A percentile compares a stretch with the other conserved stretches of the same genome.
phyloP scores from a whole-genome alignment of 2,113 vertebrate genomes.

The Colossoma macropomum region DNA sequence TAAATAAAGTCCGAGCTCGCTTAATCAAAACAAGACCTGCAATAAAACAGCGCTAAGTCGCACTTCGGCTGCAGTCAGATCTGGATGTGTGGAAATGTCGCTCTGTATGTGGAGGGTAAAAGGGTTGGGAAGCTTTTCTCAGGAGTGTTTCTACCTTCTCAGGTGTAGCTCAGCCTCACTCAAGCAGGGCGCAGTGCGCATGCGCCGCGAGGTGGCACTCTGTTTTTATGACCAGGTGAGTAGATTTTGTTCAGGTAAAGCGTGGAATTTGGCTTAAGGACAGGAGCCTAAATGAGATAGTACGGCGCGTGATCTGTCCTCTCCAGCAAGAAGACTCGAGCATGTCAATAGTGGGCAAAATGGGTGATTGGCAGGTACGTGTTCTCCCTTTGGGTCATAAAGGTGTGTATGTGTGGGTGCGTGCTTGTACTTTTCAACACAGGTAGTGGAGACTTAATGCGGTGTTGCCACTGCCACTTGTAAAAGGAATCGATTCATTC shows the following conservation, averaged over 20 bases:
- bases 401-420: slow-evolving; percentile 39
- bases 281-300: slow-evolving; percentile 80
- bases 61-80: not conserved
- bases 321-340: slow-evolving; percentile 69
- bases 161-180: slow-evolving; percentile 63
- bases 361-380: slow-evolving; percentile 97
- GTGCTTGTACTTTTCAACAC: slow-evolving; percentile 23
- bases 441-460: not conserved
- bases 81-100: not conserved
- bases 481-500: not conserved
- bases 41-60: no score
- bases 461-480: not conserved
- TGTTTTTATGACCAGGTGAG: slow-evolving; percentile 94
- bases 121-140: not conserved
- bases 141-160: slow-evolving; percentile 41
- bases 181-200: slow-evolving; percentile 86
- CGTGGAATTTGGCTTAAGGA: slow-evolving; percentile 83
- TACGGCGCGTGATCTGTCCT: slow-evolving; percentile 77
- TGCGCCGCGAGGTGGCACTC: slow-evolving; percentile 88
- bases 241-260: slow-evolving; percentile 87
- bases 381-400: slow-evolving; percentile 65
- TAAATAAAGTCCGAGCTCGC: not conserved
- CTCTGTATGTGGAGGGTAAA: not conserved
- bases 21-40: not conserved
- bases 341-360: slow-evolving; percentile 95